A percentile compares a stretch with the other conserved stretches of the same genome.
Evolutionary conservation across 2,797 vertebrate species (phyloP).

Genomic region (Pseudomugil tenellus): DNA sequence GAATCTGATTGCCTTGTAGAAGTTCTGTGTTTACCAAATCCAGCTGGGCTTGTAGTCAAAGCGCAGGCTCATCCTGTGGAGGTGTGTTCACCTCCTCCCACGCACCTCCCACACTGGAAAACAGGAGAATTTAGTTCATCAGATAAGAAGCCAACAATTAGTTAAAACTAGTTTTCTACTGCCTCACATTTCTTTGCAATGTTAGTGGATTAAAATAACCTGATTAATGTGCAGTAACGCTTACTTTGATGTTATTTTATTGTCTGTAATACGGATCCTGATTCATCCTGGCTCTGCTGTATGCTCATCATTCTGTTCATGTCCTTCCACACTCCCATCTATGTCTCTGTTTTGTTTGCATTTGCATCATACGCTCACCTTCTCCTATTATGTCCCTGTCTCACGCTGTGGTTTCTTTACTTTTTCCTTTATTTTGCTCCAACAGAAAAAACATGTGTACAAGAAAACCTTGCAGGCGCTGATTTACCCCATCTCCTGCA

Average conservation of each 20-base stretch:
- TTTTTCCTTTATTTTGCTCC: background rate
- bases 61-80: conserved; percentile 35
- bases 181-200: conserved; percentile 1
- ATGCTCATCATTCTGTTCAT: background rate
- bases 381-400: background rate
- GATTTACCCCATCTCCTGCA: conserved; percentile 98
- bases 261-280: background rate
- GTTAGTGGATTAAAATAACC: background rate
- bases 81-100: conserved; percentile 52
- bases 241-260: background rate
- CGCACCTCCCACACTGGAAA: conserved; percentile 35
- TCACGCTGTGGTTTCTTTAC: background rate
- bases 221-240: background rate
- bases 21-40: conserved; percentile 30
- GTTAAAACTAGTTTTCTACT: conserved; percentile 11
- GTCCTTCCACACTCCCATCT: background rate
- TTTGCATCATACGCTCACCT: background rate
- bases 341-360: background rate
- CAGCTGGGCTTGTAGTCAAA: conserved; percentile 38
- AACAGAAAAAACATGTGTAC: conserved; percentile 93
- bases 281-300: background rate
- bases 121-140: conserved; percentile 30
- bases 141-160: conserved; percentile 17
- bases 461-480: conserved; percentile 96
- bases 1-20: background rate